Conservation (phyloP, 2,888 invertebrate genomes). For the Sympetrum striolatum region DNA sequence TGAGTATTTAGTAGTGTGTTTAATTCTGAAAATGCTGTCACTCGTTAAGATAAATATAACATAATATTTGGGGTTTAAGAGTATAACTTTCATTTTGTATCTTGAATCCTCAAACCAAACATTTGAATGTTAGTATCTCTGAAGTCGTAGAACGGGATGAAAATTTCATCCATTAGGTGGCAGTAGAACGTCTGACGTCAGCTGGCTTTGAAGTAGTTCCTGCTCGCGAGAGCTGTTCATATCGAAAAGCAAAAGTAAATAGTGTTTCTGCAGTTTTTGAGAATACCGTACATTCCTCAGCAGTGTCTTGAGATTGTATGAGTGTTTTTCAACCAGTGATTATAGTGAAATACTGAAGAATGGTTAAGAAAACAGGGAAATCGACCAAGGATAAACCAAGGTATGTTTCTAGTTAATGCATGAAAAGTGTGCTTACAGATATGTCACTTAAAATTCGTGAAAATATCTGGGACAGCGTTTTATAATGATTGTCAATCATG, state of each 20-base stretch:
- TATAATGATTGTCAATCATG: no score
- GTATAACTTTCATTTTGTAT: no score
- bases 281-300: constrained; percentile 58
- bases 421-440: background rate
- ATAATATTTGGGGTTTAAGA: no score
- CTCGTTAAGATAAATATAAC: no score
- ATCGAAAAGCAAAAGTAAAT: constrained; percentile 26
- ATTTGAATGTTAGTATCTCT: background rate
- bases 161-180: constrained; percentile 35
- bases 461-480: background rate
- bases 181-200: constrained; percentile 37
- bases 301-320: constrained; percentile 67
- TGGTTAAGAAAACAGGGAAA: constrained; percentile 61
- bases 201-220: constrained; percentile 35
- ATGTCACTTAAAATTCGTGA: background rate
- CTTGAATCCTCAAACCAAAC: background rate
- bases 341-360: background rate
- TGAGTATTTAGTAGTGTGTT: no score
- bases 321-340: constrained; percentile 52
- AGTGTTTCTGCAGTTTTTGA: constrained; percentile 23
- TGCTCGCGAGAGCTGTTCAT: constrained; percentile 8
- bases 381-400: constrained; percentile 74
- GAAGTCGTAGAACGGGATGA: background rate
- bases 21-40: no score
- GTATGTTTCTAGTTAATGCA: constrained; percentile 59